A percentile compares a stretch with the other conserved stretches of the same genome.
Conservation (phyloP, 2,888 invertebrate species). For the Callosobruchus maculatus region DNA sequence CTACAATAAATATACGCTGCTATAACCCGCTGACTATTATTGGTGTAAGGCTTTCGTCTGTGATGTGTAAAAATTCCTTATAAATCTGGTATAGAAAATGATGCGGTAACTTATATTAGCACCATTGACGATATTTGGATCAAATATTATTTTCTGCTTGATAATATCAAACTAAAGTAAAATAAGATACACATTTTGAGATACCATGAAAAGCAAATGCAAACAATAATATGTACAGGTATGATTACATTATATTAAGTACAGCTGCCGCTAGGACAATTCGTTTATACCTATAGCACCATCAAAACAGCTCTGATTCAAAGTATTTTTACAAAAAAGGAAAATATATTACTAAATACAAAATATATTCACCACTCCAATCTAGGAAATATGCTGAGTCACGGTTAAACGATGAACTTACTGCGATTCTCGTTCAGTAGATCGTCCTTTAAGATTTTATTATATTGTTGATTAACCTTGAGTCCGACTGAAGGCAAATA, state of each 20-base stretch:
- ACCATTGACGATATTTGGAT: neutral
- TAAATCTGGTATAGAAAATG: neutral
- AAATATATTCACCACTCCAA: constrained; percentile 1
- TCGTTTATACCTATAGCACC: constrained; percentile 26
- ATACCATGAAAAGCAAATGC: constrained; percentile 11
- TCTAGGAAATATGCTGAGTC: constrained; percentile 4
- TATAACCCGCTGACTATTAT: too few species aligned
- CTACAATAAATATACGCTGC: too few species aligned
- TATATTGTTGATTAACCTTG: too few species aligned
- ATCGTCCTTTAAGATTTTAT: too few species aligned
- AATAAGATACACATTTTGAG: neutral
- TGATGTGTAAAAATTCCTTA: neutral
- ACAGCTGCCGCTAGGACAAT: constrained; percentile 29
- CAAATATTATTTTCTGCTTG: neutral
- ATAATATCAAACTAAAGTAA: neutral
- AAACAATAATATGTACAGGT: constrained; percentile 1
- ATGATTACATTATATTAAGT: constrained; percentile 16
- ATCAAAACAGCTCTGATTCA: constrained; percentile 24
- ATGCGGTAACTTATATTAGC: neutral
- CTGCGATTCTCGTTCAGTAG: too few species aligned
- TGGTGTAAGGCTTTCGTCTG: too few species aligned
- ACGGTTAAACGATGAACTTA: too few species aligned
- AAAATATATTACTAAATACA: neutral
- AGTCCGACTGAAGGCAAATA: too few species aligned
- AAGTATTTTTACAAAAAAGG: neutral